Evolutionary conservation across 2,797 vertebrate species (phyloP).

Genomic region (Semotilus atromaculatus): DNA sequence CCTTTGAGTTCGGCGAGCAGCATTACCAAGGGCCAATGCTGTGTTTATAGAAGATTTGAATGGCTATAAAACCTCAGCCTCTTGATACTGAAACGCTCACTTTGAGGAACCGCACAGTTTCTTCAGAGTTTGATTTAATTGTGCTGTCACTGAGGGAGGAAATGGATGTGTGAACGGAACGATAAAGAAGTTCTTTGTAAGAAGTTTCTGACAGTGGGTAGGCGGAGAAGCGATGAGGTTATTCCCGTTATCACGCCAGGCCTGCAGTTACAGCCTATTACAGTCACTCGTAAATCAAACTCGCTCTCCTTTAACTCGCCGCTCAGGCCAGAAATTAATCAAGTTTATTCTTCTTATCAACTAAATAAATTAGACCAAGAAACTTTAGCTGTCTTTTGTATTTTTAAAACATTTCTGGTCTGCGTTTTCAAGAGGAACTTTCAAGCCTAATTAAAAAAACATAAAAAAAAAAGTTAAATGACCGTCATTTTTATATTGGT

Average conservation of each 20-base stretch:
- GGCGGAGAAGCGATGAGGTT: not conserved
- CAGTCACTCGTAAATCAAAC: conserved; percentile 16
- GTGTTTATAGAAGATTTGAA: conserved; percentile 37
- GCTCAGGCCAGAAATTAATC: not conserved
- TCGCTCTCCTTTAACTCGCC: not conserved
- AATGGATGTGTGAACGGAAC: conserved; percentile 33
- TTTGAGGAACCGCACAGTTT: not conserved
- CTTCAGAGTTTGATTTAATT: conserved; percentile 44
- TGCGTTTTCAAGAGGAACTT: not conserved
- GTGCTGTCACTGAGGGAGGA: conserved; percentile 29
- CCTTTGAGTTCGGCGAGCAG: conserved; percentile 12
- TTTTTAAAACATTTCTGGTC: not conserved
- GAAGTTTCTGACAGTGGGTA: not conserved
- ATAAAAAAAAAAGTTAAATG: not conserved
- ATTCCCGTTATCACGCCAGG: conserved; percentile 10
- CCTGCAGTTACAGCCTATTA: conserved; percentile 15
- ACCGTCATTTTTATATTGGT: not conserved
- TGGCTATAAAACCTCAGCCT: conserved; percentile 33
- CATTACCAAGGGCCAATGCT: conserved; percentile 7
- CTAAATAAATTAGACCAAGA: not conserved
- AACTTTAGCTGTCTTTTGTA: not conserved
- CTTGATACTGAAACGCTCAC: not conserved
- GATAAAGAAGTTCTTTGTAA: conserved; percentile 28
- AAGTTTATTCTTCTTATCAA: not conserved
- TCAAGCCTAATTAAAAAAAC: no score